Base-by-base conservation (phyloP, 2,113 vertebrate species). In the Crotophaga sulcirostris region DNA sequence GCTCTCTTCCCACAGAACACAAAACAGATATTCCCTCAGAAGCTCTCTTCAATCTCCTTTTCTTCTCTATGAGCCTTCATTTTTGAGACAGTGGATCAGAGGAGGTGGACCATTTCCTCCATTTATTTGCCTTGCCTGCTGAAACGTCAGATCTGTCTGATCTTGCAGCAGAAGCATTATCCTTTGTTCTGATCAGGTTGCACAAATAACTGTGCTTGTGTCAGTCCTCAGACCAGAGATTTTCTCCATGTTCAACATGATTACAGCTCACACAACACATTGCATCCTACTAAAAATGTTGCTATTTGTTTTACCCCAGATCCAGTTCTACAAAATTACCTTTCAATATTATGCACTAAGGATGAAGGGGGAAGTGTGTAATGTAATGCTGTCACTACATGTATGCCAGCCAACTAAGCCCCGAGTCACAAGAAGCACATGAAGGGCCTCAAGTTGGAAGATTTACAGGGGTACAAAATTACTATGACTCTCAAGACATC, bases 131-230 rank as follows among this genome's bases (percentile, higher is more conserved):
- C 94, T 47, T 95, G 96, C 93, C 95, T 97, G 94, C 51, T 94
- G 93, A 96, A 96, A 85, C 63, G 6, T 96, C 92, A 91, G 72
- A 96, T 82, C 78, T 90, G 68, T 89, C 92, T 86, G 87, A 94
- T 95, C 91, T 87, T 96, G 84, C 84, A 95, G 87, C 49, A 82
- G 44, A 80, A 64, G 82, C 86, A 87, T 94, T 95, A 97, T 95
- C 82, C 83, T 97, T 96, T 96, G 82, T 95, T 90, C 84, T 96
- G 91, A 96, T 78, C 96, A 96, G 85, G 95, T 92, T 89, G 88
- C 84, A 96, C 86, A 93, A 94, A 93, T 85, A 95, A 72, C 85
- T 91, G 60, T 73, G 55, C 83, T 88, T 90, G 72, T 96, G 78
- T 85, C 82, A 90, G 82, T 94, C 16, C 38, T 26, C 38, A 70